phyloP scores from a whole-genome alignment of 2,113 vertebrate species.

The Cryptomyrus ogoouensis region DNA sequence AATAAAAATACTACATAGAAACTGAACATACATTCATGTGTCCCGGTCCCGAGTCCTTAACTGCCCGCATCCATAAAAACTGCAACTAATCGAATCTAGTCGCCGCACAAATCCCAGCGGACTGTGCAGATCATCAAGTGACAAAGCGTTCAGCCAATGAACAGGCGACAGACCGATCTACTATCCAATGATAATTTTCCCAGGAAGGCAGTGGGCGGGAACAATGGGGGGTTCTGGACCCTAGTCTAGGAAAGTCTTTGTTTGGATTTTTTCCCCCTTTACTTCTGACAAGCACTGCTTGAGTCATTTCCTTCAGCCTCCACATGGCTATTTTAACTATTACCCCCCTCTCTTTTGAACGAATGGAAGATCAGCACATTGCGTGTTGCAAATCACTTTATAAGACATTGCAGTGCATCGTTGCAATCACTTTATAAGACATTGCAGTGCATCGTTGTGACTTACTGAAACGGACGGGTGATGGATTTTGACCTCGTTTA shows the following conservation, averaged over 20 bases:
- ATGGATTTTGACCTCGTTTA: background rate
- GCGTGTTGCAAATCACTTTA: background rate
- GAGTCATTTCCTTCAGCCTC: background rate
- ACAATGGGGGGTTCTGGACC: constrained; percentile 20
- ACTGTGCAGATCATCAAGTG: constrained; percentile 31
- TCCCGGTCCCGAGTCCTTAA: constrained; percentile 36
- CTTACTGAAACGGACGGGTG: background rate
- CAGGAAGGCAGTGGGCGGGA: constrained; percentile 25
- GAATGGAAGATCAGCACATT: background rate
- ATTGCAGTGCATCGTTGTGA: background rate
- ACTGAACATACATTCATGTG: constrained; percentile 10
- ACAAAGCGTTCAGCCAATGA: constrained; percentile 44
- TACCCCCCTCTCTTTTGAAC: background rate
- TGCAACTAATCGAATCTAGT: constrained; percentile 36
- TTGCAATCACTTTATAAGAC: background rate
- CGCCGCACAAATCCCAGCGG: constrained; percentile 24
- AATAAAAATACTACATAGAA: background rate
- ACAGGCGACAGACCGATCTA: rapidly evolving
- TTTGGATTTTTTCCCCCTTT: constrained; percentile 33
- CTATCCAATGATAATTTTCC: constrained; percentile 42
- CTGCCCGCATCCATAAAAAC: constrained; percentile 27
- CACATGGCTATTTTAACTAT: constrained; percentile 15
- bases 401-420: background rate
- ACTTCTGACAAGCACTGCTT: background rate
- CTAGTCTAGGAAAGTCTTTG: constrained; percentile 49